Percentiles rank a stretch among this genome's conserved stretches.
Evolutionary conservation across 2,797 vertebrate species (phyloP).

Genomic region (Sylvilagus floridanus): DNA sequence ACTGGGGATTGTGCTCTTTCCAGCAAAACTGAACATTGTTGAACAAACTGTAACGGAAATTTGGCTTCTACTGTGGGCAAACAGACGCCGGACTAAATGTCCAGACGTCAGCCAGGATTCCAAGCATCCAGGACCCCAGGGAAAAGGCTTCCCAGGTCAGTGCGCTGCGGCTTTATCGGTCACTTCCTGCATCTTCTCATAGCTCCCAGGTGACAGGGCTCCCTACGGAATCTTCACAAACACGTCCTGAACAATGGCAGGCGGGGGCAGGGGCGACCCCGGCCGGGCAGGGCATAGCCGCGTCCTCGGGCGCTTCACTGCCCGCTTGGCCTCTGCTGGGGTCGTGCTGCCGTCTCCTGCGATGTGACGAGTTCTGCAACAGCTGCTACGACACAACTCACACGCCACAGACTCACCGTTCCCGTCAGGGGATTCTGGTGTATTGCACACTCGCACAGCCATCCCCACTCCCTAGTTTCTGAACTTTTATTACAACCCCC

Average conservation of each 20-base stretch:
- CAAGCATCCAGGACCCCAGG: too few species aligned
- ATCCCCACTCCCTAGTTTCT: not conserved
- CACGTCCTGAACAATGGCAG: not conserved
- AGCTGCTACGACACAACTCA: not conserved
- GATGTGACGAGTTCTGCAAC: not conserved
- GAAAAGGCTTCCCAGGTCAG: fast-evolving
- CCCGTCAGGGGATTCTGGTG: too few species aligned
- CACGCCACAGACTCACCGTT: not conserved
- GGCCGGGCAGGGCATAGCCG: not conserved
- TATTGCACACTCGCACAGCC: fast-evolving
- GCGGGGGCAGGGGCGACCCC: too few species aligned
- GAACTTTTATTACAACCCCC: too few species aligned
- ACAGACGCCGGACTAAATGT: not conserved
- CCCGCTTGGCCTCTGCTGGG: not conserved
- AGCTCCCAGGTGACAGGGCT: too few species aligned
- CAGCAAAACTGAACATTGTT: not conserved
- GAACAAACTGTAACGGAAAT: too few species aligned
- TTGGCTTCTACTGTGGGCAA: not conserved
- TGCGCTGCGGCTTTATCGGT: fast-evolving
- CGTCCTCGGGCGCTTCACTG: fast-evolving
- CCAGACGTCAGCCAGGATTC: not conserved
- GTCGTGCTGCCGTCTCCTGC: too few species aligned
- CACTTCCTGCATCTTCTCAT: not conserved
- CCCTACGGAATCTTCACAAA: not conserved
- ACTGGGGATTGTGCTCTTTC: not conserved